phyloP scores from a whole-genome alignment of 1,140 invertebrate genomes.

The Musca domestica region DNA sequence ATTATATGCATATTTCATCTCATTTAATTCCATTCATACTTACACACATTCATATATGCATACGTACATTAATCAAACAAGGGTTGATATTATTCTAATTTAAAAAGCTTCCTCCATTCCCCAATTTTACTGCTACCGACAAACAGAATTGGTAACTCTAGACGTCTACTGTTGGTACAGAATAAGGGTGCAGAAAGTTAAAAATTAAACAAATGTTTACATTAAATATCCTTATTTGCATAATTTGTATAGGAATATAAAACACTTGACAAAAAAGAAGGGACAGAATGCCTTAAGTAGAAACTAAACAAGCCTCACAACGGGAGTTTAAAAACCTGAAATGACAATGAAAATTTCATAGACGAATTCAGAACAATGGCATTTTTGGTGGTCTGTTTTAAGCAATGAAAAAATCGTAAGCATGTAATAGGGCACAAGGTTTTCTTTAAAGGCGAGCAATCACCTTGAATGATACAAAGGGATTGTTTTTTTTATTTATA shows the following conservation, averaged over 20 bases:
- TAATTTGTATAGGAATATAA: conserved; percentile 19
- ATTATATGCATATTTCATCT: too few species aligned
- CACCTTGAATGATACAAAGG: too few species aligned
- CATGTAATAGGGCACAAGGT: too few species aligned
- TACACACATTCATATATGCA: too few species aligned
- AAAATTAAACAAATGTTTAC: conserved; percentile 26
- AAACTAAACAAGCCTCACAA: conserved; percentile 5
- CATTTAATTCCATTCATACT: too few species aligned
- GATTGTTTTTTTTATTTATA: too few species aligned
- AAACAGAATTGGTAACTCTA: neutral
- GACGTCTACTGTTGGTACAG: neutral
- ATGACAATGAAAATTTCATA: neutral
- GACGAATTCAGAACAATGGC: neutral
- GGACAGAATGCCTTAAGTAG: neutral
- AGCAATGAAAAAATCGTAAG: too few species aligned
- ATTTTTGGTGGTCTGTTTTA: neutral
- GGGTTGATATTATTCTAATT: too few species aligned
- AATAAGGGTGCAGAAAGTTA: conserved; percentile 10
- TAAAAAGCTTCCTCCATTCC: too few species aligned
- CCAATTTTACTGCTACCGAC: too few species aligned
- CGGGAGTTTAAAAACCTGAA: neutral
- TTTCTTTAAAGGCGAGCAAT: too few species aligned
- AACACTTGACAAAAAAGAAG: neutral
- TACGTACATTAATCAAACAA: too few species aligned
- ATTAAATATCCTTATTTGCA: conserved; percentile 25